These are phyloP conservation scores for Natator depressus DNA, from an alignment of 2,113 vertebrate species.

Conservation along the genomic window DNA sequence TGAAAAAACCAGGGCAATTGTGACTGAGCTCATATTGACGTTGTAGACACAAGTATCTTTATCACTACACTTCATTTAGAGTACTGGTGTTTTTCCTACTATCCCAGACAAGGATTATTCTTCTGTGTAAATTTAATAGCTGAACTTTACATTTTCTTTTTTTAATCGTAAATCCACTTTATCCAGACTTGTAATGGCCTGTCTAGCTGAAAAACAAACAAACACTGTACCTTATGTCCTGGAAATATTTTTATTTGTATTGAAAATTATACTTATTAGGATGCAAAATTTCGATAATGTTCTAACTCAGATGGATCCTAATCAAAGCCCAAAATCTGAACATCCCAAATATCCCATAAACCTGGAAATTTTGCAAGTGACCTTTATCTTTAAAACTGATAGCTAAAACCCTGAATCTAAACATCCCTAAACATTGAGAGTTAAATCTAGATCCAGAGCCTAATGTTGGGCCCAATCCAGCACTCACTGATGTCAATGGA, in stretches of 20 bases:
- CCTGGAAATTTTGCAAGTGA: conserved; percentile 4
- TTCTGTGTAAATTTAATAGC: background rate
- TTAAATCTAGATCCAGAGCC: background rate
- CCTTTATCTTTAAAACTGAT: background rate
- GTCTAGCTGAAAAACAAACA: conserved; percentile 59
- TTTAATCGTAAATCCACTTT: conserved; percentile 48
- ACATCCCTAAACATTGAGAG: background rate
- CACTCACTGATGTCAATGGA: background rate
- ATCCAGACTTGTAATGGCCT: conserved; percentile 38
- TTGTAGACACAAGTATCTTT: background rate
- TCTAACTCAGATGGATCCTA: conserved; percentile 37
- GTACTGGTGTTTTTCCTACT: background rate
- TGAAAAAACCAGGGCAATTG: background rate
- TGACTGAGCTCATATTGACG: background rate
- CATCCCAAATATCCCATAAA: background rate
- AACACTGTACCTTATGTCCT: conserved; percentile 12
- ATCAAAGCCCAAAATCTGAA: background rate
- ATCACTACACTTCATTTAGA: background rate
- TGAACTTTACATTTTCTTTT: conserved; percentile 15
- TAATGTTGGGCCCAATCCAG: background rate
- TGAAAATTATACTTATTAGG: conserved; percentile 65
- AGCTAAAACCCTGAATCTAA: background rate
- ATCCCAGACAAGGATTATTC: background rate
- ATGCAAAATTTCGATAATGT: conserved; percentile 60
- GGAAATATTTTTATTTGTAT: conserved; percentile 65